Conservation (phyloP, 1,140 invertebrate genomes). For the Doryteuthis pealeii region DNA sequence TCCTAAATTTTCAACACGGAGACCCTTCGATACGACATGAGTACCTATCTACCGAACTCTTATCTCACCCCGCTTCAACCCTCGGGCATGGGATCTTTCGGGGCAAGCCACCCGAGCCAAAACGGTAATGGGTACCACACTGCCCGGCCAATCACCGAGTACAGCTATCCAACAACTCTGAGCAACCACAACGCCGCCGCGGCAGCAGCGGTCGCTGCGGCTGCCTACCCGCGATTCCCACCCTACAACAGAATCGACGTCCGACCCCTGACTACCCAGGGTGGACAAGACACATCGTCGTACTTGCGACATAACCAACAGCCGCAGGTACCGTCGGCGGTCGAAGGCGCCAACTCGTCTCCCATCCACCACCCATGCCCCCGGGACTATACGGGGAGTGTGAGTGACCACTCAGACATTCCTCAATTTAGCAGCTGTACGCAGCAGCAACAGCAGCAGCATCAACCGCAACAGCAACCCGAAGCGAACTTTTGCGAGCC, state of each 20-base stretch:
- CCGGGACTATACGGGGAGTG: not conserved
- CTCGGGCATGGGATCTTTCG: not conserved
- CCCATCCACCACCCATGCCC: not conserved
- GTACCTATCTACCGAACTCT: conserved; percentile 8
- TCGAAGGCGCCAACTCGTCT: not conserved
- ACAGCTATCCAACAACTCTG: not conserved
- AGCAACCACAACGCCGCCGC: not conserved
- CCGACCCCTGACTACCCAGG: conserved; percentile 66
- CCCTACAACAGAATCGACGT: conserved; percentile 88
- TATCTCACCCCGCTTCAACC: not conserved
- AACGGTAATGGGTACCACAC: conserved; percentile 3
- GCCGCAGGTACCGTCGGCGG: not conserved
- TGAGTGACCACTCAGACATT: not conserved
- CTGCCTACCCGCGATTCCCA: conserved; percentile 80
- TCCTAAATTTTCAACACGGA: no score
- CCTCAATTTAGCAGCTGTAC: conserved; percentile 17
- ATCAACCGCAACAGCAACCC: not conserved
- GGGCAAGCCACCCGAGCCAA: not conserved
- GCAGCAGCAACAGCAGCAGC: not conserved
- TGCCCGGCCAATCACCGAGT: not conserved
- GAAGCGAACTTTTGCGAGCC: conserved; percentile 10
- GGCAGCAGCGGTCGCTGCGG: not conserved
- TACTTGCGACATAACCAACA: conserved; percentile 9
- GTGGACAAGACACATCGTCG: not conserved
- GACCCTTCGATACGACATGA: not conserved